Evolutionary conservation across 2,888 invertebrate genomes (phyloP).

Genomic region (Chelonus formosanus): DNA sequence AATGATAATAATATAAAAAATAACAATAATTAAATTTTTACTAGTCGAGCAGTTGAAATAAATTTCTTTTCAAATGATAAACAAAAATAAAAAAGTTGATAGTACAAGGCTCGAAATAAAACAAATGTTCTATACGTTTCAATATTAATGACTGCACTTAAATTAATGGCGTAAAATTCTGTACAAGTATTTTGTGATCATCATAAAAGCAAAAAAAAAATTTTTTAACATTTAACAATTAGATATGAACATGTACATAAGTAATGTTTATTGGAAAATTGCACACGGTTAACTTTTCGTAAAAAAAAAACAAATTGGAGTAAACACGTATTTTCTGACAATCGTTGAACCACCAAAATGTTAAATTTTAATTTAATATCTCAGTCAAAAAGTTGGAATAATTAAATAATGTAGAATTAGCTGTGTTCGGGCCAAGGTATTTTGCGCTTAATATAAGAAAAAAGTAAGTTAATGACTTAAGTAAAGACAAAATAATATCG

Average conservation of each 20-base stretch:
- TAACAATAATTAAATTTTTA: constrained; percentile 12
- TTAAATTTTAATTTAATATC: constrained; percentile 4
- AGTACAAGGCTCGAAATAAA: constrained; percentile 21
- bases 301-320: not conserved
- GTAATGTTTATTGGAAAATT: constrained; percentile 5
- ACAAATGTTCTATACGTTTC: not conserved
- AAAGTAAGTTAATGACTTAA: not conserved
- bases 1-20: constrained; percentile 11
- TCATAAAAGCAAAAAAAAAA: constrained; percentile 17
- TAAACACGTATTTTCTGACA: constrained; percentile 30
- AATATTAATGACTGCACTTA: constrained; percentile 15
- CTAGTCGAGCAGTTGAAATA: constrained; percentile 1
- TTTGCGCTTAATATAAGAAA: constrained; percentile 19
- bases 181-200: constrained; percentile 29
- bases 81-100: not conserved
- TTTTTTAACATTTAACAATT: constrained; percentile 37
- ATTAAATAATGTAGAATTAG: constrained; percentile 16
- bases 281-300: not conserved
- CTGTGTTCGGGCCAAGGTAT: constrained; percentile 24
- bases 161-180: constrained; percentile 8
- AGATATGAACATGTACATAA: constrained; percentile 9
- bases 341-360: constrained; percentile 23
- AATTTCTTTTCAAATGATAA: not conserved
- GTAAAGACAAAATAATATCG: not conserved
- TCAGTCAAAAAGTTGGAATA: not conserved